These are phyloP conservation scores for Cirrhinus mrigala DNA, from an alignment of 2,797 vertebrate genomes.

Conservation along the genomic window DNA sequence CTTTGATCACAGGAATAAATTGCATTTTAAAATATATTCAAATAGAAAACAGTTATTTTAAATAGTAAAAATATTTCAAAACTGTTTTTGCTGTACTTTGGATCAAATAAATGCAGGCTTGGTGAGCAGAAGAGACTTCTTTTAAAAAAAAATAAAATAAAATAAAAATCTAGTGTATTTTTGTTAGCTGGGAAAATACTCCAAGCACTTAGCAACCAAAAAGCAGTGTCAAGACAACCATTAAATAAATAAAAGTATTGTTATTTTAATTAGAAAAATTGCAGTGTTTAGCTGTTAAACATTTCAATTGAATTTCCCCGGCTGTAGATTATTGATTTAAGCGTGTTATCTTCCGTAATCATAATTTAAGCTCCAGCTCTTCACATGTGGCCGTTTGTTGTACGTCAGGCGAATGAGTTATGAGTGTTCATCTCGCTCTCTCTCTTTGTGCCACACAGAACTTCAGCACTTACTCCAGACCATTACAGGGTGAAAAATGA, in stretches of 20 bases:
- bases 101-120: too few relatives aligned
- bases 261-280: too few relatives aligned
- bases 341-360: neutral
- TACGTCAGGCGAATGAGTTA: neutral
- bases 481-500: constrained; percentile 30
- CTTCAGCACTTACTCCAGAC: constrained; percentile 9
- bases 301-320: neutral
- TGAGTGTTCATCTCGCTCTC: neutral
- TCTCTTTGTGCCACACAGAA: constrained; percentile 11
- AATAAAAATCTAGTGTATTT: neutral
- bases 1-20: too few relatives aligned
- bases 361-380: constrained; percentile 17
- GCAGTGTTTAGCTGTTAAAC: neutral
- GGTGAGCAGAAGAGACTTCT: too few relatives aligned
- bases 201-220: neutral
- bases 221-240: too few relatives aligned
- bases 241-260: too few relatives aligned
- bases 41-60: too few relatives aligned
- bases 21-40: too few relatives aligned
- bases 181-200: neutral
- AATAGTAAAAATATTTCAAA: too few relatives aligned
- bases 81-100: too few relatives aligned
- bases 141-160: too few relatives aligned
- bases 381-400: constrained; percentile 16
- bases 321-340: constrained; percentile 25